Percentiles rank a stretch among this genome's conserved stretches.
Evolutionary conservation across 2,888 invertebrate genomes (phyloP).

Genomic region (Eupithecia subfuscata): DNA sequence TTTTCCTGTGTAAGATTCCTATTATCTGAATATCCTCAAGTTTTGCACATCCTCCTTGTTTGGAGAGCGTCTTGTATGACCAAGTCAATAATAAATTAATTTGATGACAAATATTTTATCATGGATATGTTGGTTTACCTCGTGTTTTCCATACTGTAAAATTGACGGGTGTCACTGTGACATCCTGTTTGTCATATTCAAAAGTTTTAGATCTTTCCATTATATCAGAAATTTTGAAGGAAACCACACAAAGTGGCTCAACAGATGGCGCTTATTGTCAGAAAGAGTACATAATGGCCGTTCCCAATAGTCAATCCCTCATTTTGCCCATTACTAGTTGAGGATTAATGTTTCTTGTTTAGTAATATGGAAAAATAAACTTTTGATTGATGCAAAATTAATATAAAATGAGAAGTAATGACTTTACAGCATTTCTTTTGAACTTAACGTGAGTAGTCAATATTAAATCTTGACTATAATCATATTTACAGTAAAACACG

Average conservation of each 20-base stretch:
- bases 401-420: not conserved
- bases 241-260: not conserved
- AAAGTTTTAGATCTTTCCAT: not conserved
- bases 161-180: not conserved
- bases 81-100: not conserved
- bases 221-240: not conserved
- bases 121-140: constrained; percentile 7
- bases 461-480: not conserved
- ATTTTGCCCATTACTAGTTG: not conserved
- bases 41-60: constrained; percentile 5
- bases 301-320: not conserved
- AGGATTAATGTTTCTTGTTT: not conserved
- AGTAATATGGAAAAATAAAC: not conserved
- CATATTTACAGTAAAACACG: not conserved
- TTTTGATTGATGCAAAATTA: not conserved
- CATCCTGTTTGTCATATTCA: not conserved
- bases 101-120: constrained; percentile 13
- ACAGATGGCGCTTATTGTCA: not conserved
- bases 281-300: no score
- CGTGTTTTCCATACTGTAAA: constrained; percentile 2
- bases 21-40: not conserved
- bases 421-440: not conserved
- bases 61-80: not conserved
- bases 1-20: not conserved
- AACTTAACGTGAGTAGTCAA: no score